phyloP scores from a whole-genome alignment of 2,797 vertebrate genomes.

The Danio kyathit region DNA sequence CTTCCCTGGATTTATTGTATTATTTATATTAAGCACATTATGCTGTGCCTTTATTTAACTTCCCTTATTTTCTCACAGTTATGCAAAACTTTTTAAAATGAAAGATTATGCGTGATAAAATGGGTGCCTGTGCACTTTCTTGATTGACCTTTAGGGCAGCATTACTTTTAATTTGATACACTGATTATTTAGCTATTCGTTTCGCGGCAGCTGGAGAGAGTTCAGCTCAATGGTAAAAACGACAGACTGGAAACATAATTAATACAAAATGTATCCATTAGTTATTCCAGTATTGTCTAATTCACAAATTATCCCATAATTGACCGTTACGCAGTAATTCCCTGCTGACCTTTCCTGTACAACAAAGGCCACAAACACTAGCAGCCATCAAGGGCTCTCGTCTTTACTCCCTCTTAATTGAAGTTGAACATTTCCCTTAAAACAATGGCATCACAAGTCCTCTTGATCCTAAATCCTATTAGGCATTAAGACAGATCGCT shows the following conservation, averaged over 20 bases:
- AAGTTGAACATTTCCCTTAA: slow-evolving; percentile 60
- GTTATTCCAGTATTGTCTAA: slow-evolving; percentile 9
- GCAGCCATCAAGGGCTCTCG: slow-evolving; percentile 27
- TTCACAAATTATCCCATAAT: slow-evolving; percentile 20
- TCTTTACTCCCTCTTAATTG: slow-evolving; percentile 60
- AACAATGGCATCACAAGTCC: slow-evolving; percentile 60
- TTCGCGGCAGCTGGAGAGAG: neutral
- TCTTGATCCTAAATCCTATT: slow-evolving; percentile 67
- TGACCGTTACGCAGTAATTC: slow-evolving; percentile 23
- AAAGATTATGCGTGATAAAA: neutral
- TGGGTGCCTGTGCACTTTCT: too few relatives aligned
- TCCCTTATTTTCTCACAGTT: neutral
- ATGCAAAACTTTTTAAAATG: neutral
- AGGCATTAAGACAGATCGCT: slow-evolving; percentile 47
- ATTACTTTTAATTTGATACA: neutral
- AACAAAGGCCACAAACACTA: slow-evolving; percentile 15
- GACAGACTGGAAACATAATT: neutral
- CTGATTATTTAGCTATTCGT: neutral
- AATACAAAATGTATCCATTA: slow-evolving; percentile 6
- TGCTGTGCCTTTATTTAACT: neutral
- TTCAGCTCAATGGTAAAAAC: neutral
- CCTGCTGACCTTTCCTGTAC: slow-evolving; percentile 1
- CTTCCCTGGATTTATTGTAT: neutral
- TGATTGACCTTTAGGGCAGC: neutral
- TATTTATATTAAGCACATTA: neutral